Percentiles rank a stretch among this genome's conserved stretches.
Evolutionary conservation across 2,888 invertebrate genomes (phyloP).

Genomic region (Anoncus sp.): DNA sequence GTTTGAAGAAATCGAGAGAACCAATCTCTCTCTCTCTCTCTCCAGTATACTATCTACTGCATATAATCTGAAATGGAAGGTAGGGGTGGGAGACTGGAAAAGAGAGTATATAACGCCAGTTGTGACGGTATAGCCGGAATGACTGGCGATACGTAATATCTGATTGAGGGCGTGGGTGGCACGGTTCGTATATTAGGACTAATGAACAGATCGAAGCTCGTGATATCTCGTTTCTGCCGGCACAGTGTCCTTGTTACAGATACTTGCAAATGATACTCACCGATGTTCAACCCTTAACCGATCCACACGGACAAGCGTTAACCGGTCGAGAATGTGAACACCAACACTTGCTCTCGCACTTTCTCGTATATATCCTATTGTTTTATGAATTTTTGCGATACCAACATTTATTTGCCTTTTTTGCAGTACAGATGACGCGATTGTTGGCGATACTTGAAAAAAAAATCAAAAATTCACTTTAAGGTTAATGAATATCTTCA

Average conservation of each 20-base stretch:
- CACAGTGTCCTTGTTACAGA: conserved; percentile 69
- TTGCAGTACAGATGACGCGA: background rate
- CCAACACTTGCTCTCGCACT: conserved; percentile 19
- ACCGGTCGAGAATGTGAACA: conserved; percentile 22
- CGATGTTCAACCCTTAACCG: conserved; percentile 31
- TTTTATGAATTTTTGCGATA: conserved; percentile 1
- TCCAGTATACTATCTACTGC: conserved; percentile 7
- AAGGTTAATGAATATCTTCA: background rate
- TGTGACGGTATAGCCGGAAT: conserved; percentile 46
- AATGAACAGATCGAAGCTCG: conserved; percentile 78
- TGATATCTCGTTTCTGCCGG: conserved; percentile 65
- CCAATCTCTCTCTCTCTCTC: conserved; percentile 50
- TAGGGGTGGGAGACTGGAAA: background rate
- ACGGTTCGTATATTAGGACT: conserved; percentile 78
- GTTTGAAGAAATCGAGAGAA: conserved; percentile 47
- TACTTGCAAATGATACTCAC: conserved; percentile 27
- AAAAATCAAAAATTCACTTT: background rate
- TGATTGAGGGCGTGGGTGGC: conserved; percentile 75
- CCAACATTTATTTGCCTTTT: background rate
- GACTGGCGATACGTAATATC: conserved; percentile 69
- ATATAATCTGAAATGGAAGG: conserved; percentile 27
- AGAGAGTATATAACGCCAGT: conserved; percentile 13
- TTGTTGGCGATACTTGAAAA: background rate
- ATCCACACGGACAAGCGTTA: conserved; percentile 34
- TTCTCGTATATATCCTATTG: conserved; percentile 24